A percentile compares a stretch with the other conserved stretches of the same genome.
phyloP scores from a whole-genome alignment of 2,113 vertebrate genomes.

The Sapajus apella region DNA sequence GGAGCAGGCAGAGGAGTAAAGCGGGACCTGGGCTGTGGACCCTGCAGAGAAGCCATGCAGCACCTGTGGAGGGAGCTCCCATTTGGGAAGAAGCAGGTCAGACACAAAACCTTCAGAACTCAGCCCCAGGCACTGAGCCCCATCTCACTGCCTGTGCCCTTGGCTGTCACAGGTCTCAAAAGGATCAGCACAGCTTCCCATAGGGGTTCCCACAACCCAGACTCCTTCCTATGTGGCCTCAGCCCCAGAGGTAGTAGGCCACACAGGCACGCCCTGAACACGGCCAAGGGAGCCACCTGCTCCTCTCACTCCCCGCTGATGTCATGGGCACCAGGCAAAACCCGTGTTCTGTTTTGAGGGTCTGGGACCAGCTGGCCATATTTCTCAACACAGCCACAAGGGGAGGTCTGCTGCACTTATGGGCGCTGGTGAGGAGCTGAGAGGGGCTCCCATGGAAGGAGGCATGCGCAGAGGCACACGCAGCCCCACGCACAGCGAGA shows the following conservation, averaged over 20 bases:
- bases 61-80: accelerated
- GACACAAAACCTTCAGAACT: background rate
- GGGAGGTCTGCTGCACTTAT: background rate
- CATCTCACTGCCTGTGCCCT: background rate
- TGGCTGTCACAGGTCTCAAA: background rate
- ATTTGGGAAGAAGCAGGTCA: background rate
- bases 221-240: background rate
- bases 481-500: background rate
- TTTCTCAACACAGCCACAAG: background rate
- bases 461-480: accelerated
- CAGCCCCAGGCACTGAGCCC: background rate
- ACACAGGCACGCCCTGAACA: background rate
- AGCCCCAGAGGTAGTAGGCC: background rate
- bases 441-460: too few species aligned
- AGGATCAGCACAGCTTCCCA: background rate
- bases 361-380: background rate
- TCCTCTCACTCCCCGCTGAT: background rate
- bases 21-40: background rate
- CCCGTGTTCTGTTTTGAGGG: background rate
- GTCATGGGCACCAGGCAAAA: background rate
- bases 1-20: background rate
- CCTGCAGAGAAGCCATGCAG: accelerated
- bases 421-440: too few species aligned
- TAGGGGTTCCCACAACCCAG: too few species aligned
- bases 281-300: too few species aligned